Percentiles rank a stretch among this genome's conserved stretches.
Evolutionary conservation across 2,888 invertebrate species (phyloP).

Genomic region (Desoria tigrina): DNA sequence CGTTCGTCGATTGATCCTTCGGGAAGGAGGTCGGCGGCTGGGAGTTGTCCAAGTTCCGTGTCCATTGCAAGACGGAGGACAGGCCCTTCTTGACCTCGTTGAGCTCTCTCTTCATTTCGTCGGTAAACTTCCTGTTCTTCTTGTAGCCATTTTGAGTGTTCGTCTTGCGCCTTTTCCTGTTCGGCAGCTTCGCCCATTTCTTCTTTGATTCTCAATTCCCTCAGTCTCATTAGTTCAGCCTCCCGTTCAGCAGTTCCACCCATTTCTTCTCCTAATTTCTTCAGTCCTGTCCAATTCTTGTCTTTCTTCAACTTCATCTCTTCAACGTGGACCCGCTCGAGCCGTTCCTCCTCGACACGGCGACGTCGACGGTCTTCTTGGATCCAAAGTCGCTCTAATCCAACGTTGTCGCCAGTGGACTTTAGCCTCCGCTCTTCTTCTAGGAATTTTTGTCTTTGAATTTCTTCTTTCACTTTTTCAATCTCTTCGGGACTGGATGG

Average conservation of each 20-base stretch:
- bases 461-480: constrained; percentile 30
- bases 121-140: constrained; percentile 24
- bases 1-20: not conserved
- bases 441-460: constrained; percentile 24
- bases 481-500: not conserved
- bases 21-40: not conserved
- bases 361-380: constrained; percentile 27
- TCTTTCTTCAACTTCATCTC: constrained; percentile 30
- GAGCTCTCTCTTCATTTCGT: not conserved
- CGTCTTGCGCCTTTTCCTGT: constrained; percentile 23
- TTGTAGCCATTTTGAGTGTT: constrained; percentile 27
- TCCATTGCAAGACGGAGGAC: not conserved
- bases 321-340: constrained; percentile 12
- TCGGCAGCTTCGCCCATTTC: constrained; percentile 19
- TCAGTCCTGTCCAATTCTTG: constrained; percentile 25
- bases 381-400: constrained; percentile 20
- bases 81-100: constrained; percentile 7
- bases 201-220: constrained; percentile 18
- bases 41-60: not conserved
- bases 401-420: constrained; percentile 10
- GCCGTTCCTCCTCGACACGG: constrained; percentile 24
- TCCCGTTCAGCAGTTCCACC: constrained; percentile 24
- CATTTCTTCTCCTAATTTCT: constrained; percentile 18
- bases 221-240: constrained; percentile 15
- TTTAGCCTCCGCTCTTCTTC: constrained; percentile 27